Conservation (phyloP, 2,113 vertebrate species). For the Sylvilagus bachmani region DNA sequence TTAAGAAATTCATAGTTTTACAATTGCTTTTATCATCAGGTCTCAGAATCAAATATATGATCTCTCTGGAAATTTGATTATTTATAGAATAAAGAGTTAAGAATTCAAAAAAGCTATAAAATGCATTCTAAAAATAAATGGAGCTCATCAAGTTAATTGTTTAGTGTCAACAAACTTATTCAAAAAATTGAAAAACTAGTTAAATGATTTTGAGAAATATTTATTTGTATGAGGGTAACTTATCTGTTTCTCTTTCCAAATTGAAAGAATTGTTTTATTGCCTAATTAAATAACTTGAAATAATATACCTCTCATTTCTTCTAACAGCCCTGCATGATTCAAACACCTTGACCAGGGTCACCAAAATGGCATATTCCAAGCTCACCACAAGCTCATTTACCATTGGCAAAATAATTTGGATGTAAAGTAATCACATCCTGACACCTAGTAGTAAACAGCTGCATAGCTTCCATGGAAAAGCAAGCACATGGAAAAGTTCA, state of each 20-base stretch:
- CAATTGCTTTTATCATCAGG: neutral
- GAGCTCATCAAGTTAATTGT: conserved; percentile 1
- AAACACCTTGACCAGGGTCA: neutral
- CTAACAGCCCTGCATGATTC: neutral
- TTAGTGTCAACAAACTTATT: neutral
- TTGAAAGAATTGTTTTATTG: neutral
- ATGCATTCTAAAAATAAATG: neutral
- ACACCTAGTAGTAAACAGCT: neutral
- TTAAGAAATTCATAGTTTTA: neutral
- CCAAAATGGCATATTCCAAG: neutral
- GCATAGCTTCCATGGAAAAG: neutral
- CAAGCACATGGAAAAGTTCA: neutral
- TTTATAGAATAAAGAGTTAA: neutral
- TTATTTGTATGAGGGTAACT: neutral
- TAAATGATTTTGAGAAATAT: neutral
- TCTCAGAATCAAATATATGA: neutral
- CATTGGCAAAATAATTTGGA: neutral
- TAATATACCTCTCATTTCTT: neutral
- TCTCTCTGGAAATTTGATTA: neutral
- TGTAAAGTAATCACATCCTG: neutral
- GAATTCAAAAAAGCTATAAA: conserved; percentile 28
- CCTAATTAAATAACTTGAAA: neutral
- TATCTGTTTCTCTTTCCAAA: too few species aligned
- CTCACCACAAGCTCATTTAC: neutral
- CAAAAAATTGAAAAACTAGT: neutral